Conservation (phyloP, 2,797 vertebrate genomes). For the Rhodeus uyekii region DNA sequence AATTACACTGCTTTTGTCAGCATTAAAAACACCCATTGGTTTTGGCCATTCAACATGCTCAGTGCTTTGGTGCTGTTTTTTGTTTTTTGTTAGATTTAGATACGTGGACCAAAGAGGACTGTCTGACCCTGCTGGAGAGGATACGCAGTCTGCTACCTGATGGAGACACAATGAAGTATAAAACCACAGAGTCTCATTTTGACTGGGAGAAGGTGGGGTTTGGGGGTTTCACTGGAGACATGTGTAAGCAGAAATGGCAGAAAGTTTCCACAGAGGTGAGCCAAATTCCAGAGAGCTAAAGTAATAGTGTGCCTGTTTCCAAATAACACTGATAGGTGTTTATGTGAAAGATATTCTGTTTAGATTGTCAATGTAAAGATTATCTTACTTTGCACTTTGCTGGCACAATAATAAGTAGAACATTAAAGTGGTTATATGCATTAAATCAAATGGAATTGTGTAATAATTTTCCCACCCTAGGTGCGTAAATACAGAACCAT, state of each 20-base stretch:
- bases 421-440: background rate
- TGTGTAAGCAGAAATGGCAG: constrained; percentile 81
- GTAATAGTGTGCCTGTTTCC: background rate
- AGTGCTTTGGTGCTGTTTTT: background rate
- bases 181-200: constrained; percentile 83
- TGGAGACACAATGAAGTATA: constrained; percentile 78
- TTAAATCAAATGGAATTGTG: background rate
- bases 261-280: constrained; percentile 78
- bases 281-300: background rate
- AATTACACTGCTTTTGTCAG: background rate
- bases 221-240: constrained; percentile 73
- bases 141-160: constrained; percentile 76
- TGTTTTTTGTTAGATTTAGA: constrained; percentile 52
- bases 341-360: background rate
- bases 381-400: background rate
- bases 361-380: background rate
- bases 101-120: constrained; percentile 78
- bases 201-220: constrained; percentile 83
- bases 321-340: constrained; percentile 9
- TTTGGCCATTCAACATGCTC: background rate
- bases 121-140: constrained; percentile 76
- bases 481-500: constrained; percentile 81
- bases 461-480: constrained; percentile 57
- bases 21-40: background rate
- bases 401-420: background rate